Percentiles rank a stretch among this genome's conserved stretches.
phyloP scores from a whole-genome alignment of 2,888 invertebrate species.

The Enchytraeus crypticus region DNA sequence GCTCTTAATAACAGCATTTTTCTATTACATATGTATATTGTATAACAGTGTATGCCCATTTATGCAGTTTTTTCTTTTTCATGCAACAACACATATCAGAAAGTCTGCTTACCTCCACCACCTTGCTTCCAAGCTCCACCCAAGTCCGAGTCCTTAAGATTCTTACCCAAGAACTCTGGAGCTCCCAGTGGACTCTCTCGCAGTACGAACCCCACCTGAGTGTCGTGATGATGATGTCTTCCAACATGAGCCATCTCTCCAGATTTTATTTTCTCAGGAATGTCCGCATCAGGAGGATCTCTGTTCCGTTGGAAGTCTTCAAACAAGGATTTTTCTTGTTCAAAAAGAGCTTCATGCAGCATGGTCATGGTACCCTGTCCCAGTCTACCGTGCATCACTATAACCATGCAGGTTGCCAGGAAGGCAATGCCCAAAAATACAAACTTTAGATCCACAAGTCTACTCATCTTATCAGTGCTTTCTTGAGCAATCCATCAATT shows the following conservation, averaged over 20 bases:
- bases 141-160: not conserved
- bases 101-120: too few species aligned
- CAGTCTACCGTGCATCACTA: not conserved
- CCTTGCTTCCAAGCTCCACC: too few species aligned
- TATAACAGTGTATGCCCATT: too few species aligned
- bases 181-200: constrained; percentile 19
- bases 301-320: not conserved
- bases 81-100: too few species aligned
- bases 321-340: not conserved
- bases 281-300: not conserved
- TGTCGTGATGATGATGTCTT: constrained; percentile 21
- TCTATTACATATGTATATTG: too few species aligned
- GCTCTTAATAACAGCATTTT: too few species aligned
- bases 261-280: not conserved
- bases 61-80: too few species aligned
- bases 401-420: not conserved
- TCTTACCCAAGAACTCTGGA: constrained; percentile 17
- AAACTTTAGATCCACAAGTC: too few species aligned
- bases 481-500: too few species aligned
- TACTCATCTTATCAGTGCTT: too few species aligned
- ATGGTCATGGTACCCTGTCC: not conserved
- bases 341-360: constrained; percentile 1
- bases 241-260: too few species aligned
- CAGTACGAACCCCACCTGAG: constrained; percentile 18
- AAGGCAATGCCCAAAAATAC: not conserved